Conservation (phyloP, 2,888 invertebrate species). For the Nipponacmea schrenckii region DNA sequence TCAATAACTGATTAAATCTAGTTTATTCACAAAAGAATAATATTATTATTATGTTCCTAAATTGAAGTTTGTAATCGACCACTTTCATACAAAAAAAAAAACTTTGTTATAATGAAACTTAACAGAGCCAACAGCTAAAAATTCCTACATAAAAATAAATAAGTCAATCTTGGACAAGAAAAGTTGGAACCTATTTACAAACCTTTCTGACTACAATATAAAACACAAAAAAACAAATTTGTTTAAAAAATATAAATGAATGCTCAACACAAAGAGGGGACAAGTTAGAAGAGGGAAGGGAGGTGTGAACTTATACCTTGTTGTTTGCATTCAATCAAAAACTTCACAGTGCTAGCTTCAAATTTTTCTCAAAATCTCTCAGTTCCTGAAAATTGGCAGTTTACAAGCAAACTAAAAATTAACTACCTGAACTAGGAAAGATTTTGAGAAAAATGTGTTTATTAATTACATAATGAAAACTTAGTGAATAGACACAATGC, state of each 20-base stretch:
- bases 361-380: too few relatives aligned
- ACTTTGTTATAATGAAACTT: background rate
- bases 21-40: too few relatives aligned
- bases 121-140: conserved; percentile 7
- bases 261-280: background rate
- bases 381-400: too few relatives aligned
- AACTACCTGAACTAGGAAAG: too few relatives aligned
- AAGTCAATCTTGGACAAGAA: background rate
- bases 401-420: too few relatives aligned
- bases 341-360: too few relatives aligned
- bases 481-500: too few relatives aligned
- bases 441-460: too few relatives aligned
- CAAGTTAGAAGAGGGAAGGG: background rate
- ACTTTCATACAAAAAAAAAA: background rate
- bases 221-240: background rate
- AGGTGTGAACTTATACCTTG: background rate
- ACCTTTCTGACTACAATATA: background rate
- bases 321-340: too few relatives aligned
- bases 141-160: conserved; percentile 6
- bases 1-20: too few relatives aligned
- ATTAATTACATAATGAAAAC: too few relatives aligned
- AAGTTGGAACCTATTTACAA: background rate
- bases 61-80: background rate
- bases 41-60: too few relatives aligned
- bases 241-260: background rate